Evolutionary conservation across 30 jellyfish, hydroid and myxozoan species (phyloP).

Genomic region (Hydractinia echinata): DNA sequence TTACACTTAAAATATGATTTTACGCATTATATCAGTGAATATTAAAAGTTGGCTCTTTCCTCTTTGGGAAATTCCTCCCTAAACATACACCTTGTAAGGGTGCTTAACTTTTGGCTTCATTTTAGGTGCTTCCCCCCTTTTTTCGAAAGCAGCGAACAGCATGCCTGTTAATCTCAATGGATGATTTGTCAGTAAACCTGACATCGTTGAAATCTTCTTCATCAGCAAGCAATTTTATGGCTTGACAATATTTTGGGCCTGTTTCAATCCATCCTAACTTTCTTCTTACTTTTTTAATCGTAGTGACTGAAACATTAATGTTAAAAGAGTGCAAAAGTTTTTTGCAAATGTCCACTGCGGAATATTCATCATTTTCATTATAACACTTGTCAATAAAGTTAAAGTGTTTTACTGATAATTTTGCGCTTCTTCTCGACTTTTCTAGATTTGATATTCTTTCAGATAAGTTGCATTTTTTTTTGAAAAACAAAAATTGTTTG

Average conservation of each 20-base stretch:
- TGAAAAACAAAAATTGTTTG: background rate
- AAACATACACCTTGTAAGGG: constrained; percentile 16
- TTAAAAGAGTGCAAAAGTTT: background rate
- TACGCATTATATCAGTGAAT: constrained; percentile 14
- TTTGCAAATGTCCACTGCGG: constrained; percentile 1
- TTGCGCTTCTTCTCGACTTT: background rate
- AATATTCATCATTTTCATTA: background rate
- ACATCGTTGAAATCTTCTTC: background rate
- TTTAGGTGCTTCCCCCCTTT: background rate
- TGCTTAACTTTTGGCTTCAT: constrained; percentile 8
- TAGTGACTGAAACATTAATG: too few relatives aligned
- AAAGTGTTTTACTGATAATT: background rate
- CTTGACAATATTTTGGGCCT: too few relatives aligned
- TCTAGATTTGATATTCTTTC: background rate
- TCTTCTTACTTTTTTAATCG: too few relatives aligned
- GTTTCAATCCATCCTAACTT: too few relatives aligned
- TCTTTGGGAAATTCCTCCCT: constrained; percentile 6
- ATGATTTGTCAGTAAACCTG: constrained; percentile 4
- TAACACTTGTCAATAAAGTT: background rate
- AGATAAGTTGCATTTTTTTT: background rate
- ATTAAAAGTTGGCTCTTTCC: background rate
- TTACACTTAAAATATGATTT: background rate
- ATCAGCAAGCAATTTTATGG: background rate
- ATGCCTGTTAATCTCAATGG: background rate
- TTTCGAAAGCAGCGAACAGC: constrained; percentile 3